phyloP scores from a whole-genome alignment of 2,888 invertebrate genomes.

The Bombylius discolor region DNA sequence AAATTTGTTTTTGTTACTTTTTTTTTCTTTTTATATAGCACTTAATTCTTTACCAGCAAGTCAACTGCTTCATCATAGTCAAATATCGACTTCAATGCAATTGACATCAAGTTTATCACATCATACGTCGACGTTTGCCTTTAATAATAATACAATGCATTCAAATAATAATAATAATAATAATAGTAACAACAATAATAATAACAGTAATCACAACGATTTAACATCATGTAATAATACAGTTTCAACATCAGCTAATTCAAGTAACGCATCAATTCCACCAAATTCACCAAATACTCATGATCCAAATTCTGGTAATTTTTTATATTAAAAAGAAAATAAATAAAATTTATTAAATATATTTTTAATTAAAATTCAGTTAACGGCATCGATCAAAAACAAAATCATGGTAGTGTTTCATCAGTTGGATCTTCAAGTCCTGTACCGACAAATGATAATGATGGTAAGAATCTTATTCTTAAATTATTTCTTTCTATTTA shows the following conservation, averaged over 20 bases:
- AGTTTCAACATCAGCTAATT: constrained; percentile 31
- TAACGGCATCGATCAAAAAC: constrained; percentile 23
- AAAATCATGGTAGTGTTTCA: constrained; percentile 30
- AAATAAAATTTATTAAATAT: not conserved
- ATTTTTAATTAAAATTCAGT: constrained; percentile 4
- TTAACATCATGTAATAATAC: constrained; percentile 23
- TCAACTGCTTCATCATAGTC: constrained; percentile 34
- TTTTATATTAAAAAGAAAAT: not conserved
- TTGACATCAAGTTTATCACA: constrained; percentile 28
- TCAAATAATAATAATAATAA: constrained; percentile 22
- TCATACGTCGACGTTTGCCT: constrained; percentile 26
- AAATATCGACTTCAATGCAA: constrained; percentile 33
- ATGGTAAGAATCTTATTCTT: constrained; percentile 23
- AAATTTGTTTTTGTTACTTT: not conserved
- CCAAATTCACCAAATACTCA: constrained; percentile 33
- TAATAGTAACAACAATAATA: constrained; percentile 16
- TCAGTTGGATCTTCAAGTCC: constrained; percentile 35
- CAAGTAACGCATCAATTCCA: constrained; percentile 32
- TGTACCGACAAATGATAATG: constrained; percentile 31
- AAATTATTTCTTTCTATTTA: no score
- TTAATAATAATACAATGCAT: constrained; percentile 23
- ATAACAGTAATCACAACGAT: constrained; percentile 24
- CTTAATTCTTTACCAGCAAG: constrained; percentile 25
- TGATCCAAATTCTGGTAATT: constrained; percentile 12
- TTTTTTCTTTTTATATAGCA: constrained; percentile 7